Conservation (phyloP, 2,888 invertebrate genomes). For the Crematogaster levior region DNA sequence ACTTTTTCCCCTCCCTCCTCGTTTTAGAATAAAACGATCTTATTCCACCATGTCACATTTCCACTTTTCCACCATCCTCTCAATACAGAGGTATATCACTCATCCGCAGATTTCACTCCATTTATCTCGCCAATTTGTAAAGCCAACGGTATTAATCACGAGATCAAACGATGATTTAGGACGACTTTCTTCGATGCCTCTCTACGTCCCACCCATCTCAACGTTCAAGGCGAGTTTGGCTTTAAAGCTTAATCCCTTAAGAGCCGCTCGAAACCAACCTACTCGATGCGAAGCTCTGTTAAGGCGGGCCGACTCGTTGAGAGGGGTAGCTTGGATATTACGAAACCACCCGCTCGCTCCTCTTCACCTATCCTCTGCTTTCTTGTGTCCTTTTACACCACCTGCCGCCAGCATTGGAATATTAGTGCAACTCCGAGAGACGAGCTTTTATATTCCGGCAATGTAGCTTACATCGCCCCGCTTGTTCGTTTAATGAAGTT, state of each 20-base stretch:
- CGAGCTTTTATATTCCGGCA: slow-evolving; percentile 53
- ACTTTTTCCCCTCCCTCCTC: not conserved
- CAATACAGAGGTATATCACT: slow-evolving; percentile 17
- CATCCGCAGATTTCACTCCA: slow-evolving; percentile 54
- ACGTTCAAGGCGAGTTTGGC: slow-evolving; percentile 66
- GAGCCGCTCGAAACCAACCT: slow-evolving; percentile 70
- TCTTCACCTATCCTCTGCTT: not conserved
- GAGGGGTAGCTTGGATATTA: slow-evolving; percentile 68
- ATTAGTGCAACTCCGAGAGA: slow-evolving; percentile 58
- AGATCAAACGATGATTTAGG: slow-evolving; percentile 74
- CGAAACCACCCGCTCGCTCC: slow-evolving; percentile 46
- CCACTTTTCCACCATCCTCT: slow-evolving; percentile 23
- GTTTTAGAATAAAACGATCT: slow-evolving; percentile 18
- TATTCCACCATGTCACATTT: slow-evolving; percentile 1
- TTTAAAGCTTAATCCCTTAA: slow-evolving; percentile 72
- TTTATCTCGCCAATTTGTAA: slow-evolving; percentile 49
- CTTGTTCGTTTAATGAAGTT: slow-evolving; percentile 48
- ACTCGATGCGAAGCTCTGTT: slow-evolving; percentile 69
- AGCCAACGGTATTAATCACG: slow-evolving; percentile 69
- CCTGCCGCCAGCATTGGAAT: slow-evolving; percentile 61
- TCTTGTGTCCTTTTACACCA: slow-evolving; percentile 63
- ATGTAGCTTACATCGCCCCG: slow-evolving; percentile 45
- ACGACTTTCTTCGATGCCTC: slow-evolving; percentile 53
- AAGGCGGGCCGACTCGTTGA: slow-evolving; percentile 66
- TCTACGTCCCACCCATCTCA: not conserved